Base-by-base conservation (phyloP, 1,140 invertebrate species). In the Apis florea region DNA sequence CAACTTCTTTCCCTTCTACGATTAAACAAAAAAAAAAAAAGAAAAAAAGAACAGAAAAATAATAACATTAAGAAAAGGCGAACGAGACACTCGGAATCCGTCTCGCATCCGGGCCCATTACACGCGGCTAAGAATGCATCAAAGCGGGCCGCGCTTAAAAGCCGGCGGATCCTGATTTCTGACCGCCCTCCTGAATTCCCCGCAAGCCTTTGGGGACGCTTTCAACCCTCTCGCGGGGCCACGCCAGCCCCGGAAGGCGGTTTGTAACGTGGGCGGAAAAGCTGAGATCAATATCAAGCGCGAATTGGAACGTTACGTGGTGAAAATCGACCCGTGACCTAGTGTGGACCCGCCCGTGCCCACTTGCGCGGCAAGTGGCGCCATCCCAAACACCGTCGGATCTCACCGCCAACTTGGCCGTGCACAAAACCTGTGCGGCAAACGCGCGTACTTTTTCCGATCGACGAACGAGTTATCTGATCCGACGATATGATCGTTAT, bases 241-340 rank as follows among this genome's bases (percentile, higher is more conserved):
- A 26, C 64, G 63, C 79, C 72, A 58, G 19, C 21, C 53, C 63
- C 53, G 72, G 63, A 75, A 81, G 79, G 79, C 26, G 63, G 79
- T 75, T 88, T 80, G 83, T 88, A 83, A 88, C 88, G 85, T 89
- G 85, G 85, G 85, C 85, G 87, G 90, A 91, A 93, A 92, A 92
- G 88, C 90, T 91, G 87, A 92, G 91, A 93, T 93, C 92, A 93
- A 93, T 93, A 92, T 93, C 91, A 92, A 91, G 90, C 92, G 91
- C 89, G 91, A 93, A 93, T 93, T 92, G 91, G 92, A 92, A 91
- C 91, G 92, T 92, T 92, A 90, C 90, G 90, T 88, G 90, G 90
- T 85, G 81, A 88, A 90, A 90, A 91, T 92, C 91, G 90, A 92
- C 91, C 91, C 89, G 90, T 93, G 92, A 93, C 92, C 91, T 88